Conservation (phyloP, 2,797 vertebrate species). For the Anguilla anguilla region DNA sequence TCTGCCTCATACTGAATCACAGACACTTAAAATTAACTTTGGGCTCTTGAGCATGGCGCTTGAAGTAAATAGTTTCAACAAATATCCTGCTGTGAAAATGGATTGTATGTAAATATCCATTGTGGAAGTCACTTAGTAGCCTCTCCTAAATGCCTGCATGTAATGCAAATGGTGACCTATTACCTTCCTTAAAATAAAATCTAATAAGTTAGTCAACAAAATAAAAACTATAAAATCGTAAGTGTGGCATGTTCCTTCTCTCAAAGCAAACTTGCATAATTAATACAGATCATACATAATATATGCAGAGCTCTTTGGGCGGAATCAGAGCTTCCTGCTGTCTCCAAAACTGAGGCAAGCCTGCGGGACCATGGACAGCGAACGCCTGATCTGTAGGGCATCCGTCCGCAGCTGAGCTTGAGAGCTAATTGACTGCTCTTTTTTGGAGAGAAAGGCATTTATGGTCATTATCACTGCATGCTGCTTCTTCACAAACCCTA, state of each 20-base stretch:
- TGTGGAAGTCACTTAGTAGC: background rate
- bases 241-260: background rate
- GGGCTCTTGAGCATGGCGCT: background rate
- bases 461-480: conserved; percentile 2
- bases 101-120: background rate
- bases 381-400: background rate
- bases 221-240: background rate
- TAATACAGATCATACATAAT: background rate
- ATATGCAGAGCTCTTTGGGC: background rate
- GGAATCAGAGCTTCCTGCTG: background rate
- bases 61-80: background rate
- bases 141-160: background rate
- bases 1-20: background rate
- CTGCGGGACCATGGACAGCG: background rate
- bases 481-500: background rate
- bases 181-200: background rate
- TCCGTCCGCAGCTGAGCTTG: background rate
- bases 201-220: background rate
- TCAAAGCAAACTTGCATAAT: background rate
- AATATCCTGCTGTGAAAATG: background rate
- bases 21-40: background rate
- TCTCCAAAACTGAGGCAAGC: background rate
- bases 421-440: background rate
- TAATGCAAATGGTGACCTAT: background rate
- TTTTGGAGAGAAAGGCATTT: background rate